These are phyloP conservation scores for Hemithea aestivaria DNA, from an alignment of 2,888 invertebrate species.

Conservation along the genomic window DNA sequence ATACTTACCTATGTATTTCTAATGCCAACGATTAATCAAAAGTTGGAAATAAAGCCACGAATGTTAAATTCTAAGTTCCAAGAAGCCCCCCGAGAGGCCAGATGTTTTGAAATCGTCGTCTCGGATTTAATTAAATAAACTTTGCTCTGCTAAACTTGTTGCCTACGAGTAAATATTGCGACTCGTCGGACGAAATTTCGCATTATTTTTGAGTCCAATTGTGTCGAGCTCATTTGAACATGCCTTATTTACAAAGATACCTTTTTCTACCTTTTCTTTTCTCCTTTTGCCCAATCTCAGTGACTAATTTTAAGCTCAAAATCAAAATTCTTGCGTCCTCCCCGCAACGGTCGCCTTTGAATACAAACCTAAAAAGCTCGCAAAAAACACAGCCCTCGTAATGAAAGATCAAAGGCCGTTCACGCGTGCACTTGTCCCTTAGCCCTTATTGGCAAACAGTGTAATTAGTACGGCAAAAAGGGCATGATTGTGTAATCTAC, in stretches of 20 bases:
- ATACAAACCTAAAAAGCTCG: conserved; percentile 12
- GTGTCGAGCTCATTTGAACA: conserved; percentile 9
- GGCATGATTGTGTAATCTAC: conserved; percentile 51
- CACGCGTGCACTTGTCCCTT: conserved; percentile 19
- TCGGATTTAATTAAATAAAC: conserved; percentile 62
- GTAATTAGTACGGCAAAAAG: conserved; percentile 50
- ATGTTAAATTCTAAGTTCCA: conserved; percentile 35
- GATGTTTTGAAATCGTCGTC: conserved; percentile 57
- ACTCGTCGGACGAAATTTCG: conserved; percentile 14
- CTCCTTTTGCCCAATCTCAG: neutral
- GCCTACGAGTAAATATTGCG: conserved; percentile 48
- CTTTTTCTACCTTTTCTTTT: too few relatives aligned
- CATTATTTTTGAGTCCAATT: conserved; percentile 11
- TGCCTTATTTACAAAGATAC: too few relatives aligned
- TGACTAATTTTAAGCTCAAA: conserved; percentile 7
- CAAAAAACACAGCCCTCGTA: conserved; percentile 23
- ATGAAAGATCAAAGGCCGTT: conserved; percentile 26
- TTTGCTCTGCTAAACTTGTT: conserved; percentile 43
- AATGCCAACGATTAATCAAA: conserved; percentile 14
- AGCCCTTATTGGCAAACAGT: conserved; percentile 36
- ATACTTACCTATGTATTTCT: too few relatives aligned
- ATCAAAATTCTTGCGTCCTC: conserved; percentile 1
- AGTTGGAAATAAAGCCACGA: conserved; percentile 35
- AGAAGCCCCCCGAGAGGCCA: conserved; percentile 34
- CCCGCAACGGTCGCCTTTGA: conserved; percentile 1